Percentiles rank a stretch among this genome's conserved stretches.
Conservation (phyloP, 2,888 invertebrate genomes). For the Limnephilus marmoratus region DNA sequence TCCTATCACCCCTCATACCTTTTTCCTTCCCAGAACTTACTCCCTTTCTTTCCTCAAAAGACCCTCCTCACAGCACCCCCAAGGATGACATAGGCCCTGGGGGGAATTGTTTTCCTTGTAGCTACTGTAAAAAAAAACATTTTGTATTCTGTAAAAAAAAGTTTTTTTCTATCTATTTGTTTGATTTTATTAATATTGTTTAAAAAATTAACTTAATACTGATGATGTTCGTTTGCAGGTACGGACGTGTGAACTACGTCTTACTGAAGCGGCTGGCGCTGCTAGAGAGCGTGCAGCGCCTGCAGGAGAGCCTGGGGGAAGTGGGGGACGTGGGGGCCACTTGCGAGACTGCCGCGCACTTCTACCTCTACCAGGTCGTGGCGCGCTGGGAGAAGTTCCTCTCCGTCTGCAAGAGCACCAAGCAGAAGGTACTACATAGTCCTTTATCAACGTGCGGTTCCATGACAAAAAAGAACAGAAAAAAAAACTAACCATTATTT, state of each 20-base stretch:
- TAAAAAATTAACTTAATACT: neutral
- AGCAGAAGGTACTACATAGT: constrained; percentile 47
- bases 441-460: neutral
- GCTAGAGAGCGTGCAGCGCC: constrained; percentile 89
- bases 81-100: too few species aligned
- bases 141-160: too few species aligned
- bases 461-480: too few species aligned
- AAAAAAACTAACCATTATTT: too few species aligned
- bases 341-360: constrained; percentile 99
- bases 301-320: constrained; percentile 92
- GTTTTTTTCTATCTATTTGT: too few species aligned
- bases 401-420: constrained; percentile 60
- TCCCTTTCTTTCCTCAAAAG: too few species aligned
- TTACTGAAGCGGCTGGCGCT: constrained; percentile 94
- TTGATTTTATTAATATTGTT: constrained; percentile 7
- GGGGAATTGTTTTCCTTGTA: too few species aligned
- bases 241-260: constrained; percentile 99
- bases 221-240: constrained; percentile 75
- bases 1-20: too few species aligned
- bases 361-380: constrained; percentile 95
- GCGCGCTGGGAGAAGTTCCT: constrained; percentile 95
- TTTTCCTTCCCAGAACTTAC: too few species aligned
- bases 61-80: too few species aligned
- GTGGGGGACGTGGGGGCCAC: constrained; percentile 92
- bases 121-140: too few species aligned